phyloP scores from a whole-genome alignment of 2,888 invertebrate species.

The Mythimna impura region DNA sequence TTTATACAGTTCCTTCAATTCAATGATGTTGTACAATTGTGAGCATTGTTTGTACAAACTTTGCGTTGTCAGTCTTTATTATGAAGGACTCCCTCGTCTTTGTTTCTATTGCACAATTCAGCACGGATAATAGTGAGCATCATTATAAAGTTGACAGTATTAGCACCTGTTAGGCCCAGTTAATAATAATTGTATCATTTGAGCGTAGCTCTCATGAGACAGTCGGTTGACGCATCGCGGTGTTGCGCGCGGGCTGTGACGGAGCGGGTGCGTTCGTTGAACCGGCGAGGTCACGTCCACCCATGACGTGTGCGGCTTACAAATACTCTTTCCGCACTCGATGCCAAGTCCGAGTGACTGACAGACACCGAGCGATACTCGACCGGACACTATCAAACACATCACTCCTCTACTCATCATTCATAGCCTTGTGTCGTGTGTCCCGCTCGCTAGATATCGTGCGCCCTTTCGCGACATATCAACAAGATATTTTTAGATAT shows the following conservation, averaged over 20 bases:
- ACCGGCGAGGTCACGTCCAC: conserved; percentile 89
- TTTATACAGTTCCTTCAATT: conserved; percentile 38
- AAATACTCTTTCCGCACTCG: conserved; percentile 74
- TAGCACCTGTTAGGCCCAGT: conserved; percentile 57
- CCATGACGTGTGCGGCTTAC: conserved; percentile 81
- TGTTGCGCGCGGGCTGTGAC: conserved; percentile 80
- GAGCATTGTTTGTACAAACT: conserved; percentile 28
- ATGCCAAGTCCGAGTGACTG: conserved; percentile 65
- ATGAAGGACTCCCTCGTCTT: conserved; percentile 3
- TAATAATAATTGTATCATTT: conserved; percentile 59
- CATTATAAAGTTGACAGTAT: conserved; percentile 25
- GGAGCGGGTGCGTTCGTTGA: conserved; percentile 86
- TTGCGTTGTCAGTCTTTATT: conserved; percentile 24
- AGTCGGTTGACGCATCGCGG: conserved; percentile 81
- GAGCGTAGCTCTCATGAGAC: conserved; percentile 69
- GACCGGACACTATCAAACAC: conserved; percentile 52
- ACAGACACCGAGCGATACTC: conserved; percentile 54
- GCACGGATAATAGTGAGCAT: background rate
- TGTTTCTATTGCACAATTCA: background rate
- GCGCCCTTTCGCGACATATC: conserved; percentile 53
- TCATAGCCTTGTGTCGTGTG: conserved; percentile 45
- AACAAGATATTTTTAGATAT: conserved; percentile 54
- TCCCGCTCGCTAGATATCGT: conserved; percentile 51
- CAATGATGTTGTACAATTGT: conserved; percentile 33
- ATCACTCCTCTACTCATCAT: conserved; percentile 50